phyloP scores from a whole-genome alignment of 2,113 vertebrate species.

The Anas platyrhynchos region DNA sequence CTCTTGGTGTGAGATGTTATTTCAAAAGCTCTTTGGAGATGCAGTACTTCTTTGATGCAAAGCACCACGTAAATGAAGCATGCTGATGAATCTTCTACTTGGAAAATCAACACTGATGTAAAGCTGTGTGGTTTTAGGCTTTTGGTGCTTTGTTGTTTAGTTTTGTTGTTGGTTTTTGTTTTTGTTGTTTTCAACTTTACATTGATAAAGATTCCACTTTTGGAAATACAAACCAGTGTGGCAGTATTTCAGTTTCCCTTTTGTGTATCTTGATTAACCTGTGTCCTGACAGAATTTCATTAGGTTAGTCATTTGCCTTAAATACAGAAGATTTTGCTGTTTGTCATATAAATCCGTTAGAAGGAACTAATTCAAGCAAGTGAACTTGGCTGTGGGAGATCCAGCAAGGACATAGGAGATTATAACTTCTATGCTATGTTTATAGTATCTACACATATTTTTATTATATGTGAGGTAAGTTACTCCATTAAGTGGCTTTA shows the following conservation, averaged over 20 bases:
- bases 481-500: background rate
- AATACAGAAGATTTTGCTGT: background rate
- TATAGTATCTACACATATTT: background rate
- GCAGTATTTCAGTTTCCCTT: background rate
- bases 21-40: background rate
- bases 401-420: background rate
- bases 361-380: background rate
- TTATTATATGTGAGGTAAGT: background rate
- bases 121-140: background rate
- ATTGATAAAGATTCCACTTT: background rate
- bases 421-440: background rate
- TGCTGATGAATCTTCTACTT: background rate
- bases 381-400: background rate
- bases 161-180: background rate
- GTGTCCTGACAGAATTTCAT: background rate
- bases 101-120: background rate
- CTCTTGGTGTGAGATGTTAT: background rate
- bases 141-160: background rate
- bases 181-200: background rate
- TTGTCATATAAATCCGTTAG: background rate
- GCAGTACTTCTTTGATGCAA: background rate
- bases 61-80: background rate
- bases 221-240: background rate
- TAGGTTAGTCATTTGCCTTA: background rate
- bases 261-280: background rate